Conservation (phyloP, 2,888 invertebrate species). For the Apomyelois bistriatella region DNA sequence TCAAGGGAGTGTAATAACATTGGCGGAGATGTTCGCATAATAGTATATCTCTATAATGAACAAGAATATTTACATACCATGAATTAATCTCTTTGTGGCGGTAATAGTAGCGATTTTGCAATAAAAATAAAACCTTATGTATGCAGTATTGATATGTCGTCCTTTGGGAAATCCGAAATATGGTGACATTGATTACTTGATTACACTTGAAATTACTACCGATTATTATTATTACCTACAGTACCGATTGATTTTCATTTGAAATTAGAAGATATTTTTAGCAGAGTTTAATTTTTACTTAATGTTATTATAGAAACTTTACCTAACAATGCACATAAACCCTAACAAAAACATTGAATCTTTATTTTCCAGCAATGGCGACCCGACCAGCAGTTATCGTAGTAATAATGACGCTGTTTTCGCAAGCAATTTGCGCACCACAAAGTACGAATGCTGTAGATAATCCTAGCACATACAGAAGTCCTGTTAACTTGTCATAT, state of each 20-base stretch:
- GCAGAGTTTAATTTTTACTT: no score
- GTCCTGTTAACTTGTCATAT: conserved; percentile 44
- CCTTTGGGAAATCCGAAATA: background rate
- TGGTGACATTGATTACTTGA: background rate
- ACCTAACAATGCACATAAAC: conserved; percentile 9
- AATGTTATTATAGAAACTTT: no score
- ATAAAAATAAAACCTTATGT: no score
- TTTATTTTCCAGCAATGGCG: conserved; percentile 46
- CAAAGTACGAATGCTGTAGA: conserved; percentile 20
- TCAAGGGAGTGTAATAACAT: background rate
- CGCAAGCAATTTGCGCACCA: conserved; percentile 38
- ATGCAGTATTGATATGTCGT: background rate
- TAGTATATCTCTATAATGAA: background rate
- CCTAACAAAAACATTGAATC: conserved; percentile 13
- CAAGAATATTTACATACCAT: background rate
- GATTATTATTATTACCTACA: background rate
- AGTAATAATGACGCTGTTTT: conserved; percentile 30
- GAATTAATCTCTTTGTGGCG: background rate
- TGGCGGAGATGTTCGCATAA: background rate
- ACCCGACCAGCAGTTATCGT: conserved; percentile 29
- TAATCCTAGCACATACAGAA: conserved; percentile 51
- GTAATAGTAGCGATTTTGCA: no score
- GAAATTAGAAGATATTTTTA: no score
- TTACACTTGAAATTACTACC: background rate
- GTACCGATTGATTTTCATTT: no score